Conservation (phyloP, 2,888 invertebrate species). For the Emmelina monodactyla region DNA sequence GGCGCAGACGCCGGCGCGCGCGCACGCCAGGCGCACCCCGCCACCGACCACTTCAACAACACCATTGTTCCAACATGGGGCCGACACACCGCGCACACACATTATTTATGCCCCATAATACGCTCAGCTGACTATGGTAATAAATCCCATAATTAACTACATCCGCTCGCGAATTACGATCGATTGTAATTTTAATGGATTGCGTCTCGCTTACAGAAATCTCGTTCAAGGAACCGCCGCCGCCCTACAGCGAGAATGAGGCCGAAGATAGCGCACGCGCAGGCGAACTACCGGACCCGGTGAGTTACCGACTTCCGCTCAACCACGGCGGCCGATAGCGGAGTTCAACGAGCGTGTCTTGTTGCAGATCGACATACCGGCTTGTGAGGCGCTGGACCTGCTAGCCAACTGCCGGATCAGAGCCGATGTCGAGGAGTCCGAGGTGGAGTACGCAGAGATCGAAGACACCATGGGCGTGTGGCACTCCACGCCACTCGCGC, state of each 20-base stretch:
- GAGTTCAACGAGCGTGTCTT: not conserved
- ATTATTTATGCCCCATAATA: conserved; percentile 37
- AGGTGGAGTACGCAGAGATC: conserved; percentile 49
- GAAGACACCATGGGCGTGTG: conserved; percentile 52
- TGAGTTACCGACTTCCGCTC: no score
- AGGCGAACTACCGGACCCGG: no score
- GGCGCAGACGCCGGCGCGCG: conserved; percentile 26
- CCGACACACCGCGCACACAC: conserved; percentile 20
- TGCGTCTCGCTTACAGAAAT: conserved; percentile 37
- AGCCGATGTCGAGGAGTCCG: conserved; percentile 27
- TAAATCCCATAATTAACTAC: conserved; percentile 30
- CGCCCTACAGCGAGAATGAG: conserved; percentile 47
- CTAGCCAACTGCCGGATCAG: conserved; percentile 43
- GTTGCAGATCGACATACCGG: conserved; percentile 29
- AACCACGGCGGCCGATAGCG: no score
- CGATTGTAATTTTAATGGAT: conserved; percentile 29
- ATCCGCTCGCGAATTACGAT: conserved; percentile 26
- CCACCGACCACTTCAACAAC: no score
- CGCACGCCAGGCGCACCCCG: conserved; percentile 7
- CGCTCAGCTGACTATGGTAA: conserved; percentile 33
- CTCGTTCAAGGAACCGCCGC: conserved; percentile 45
- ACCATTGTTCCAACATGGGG: conserved; percentile 35
- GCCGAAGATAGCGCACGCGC: conserved; percentile 21
- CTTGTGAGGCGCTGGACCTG: conserved; percentile 46
- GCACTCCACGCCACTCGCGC: conserved; percentile 53